A percentile compares a stretch with the other conserved stretches of the same genome.
Conservation (phyloP, 2,888 invertebrate species). For the Anticlea derivata region DNA sequence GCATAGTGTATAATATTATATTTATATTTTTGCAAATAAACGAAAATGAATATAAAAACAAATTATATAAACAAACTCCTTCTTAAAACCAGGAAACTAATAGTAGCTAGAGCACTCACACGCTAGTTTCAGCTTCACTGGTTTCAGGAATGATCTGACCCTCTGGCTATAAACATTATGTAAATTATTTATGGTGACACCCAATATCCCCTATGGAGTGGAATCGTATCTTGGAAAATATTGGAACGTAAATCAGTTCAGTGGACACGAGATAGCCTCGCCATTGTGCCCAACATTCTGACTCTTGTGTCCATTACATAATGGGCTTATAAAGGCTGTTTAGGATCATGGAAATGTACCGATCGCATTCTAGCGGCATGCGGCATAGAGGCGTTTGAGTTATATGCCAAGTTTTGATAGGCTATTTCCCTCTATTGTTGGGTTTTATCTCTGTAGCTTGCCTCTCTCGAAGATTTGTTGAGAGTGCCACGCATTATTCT, state of each 20-base stretch:
- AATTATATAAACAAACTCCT: too few relatives aligned
- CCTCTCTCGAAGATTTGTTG: constrained; percentile 41
- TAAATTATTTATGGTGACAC: constrained; percentile 59
- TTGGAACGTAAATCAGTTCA: constrained; percentile 63
- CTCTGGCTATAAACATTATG: constrained; percentile 36
- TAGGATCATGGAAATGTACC: constrained; percentile 61
- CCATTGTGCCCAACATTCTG: constrained; percentile 56
- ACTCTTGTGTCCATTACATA: constrained; percentile 60
- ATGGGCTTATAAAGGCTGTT: constrained; percentile 66
- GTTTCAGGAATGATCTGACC: constrained; percentile 16
- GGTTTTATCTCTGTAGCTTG: constrained; percentile 35
- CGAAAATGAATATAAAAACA: too few relatives aligned
- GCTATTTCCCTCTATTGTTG: constrained; percentile 54
- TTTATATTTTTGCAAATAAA: too few relatives aligned
- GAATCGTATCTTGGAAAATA: constrained; percentile 58
- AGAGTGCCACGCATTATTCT: constrained; percentile 13
- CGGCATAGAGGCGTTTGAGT: constrained; percentile 51
- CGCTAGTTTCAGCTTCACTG: constrained; percentile 9
- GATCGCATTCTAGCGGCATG: constrained; percentile 48
- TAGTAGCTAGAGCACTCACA: not conserved
- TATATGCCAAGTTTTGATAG: constrained; percentile 63
- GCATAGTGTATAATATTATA: too few relatives aligned
- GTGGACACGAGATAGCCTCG: constrained; percentile 54
- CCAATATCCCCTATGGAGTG: constrained; percentile 45
- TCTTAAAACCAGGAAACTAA: not conserved